These are phyloP conservation scores for Sebastes fasciatus DNA, from an alignment of 2,113 vertebrate genomes.

Conservation along the genomic window DNA sequence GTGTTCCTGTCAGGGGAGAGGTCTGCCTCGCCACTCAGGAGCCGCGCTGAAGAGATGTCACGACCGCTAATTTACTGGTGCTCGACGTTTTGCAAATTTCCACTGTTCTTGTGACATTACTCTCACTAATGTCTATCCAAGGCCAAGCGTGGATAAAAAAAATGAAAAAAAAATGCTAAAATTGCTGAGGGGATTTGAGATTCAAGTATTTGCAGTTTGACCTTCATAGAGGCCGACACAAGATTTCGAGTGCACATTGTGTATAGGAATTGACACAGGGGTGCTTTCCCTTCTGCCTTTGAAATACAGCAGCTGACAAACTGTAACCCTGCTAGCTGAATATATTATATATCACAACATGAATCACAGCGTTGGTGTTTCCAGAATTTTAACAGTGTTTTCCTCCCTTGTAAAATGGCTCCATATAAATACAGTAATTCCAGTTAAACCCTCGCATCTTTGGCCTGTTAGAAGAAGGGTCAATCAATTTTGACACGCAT, in stretches of 20 bases:
- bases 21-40: not conserved
- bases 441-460: conserved; percentile 37
- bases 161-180: not conserved
- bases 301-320: conserved; percentile 26
- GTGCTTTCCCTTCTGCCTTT: conserved; percentile 7
- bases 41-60: conserved; percentile 28
- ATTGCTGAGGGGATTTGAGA: conserved; percentile 15
- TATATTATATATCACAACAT: conserved; percentile 9
- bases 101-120: conserved; percentile 36
- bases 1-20: conserved; percentile 34
- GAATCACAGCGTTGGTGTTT: not conserved
- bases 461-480: conserved; percentile 30
- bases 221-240: conserved; percentile 51
- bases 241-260: conserved; percentile 25
- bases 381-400: conserved; percentile 1
- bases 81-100: conserved; percentile 27
- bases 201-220: conserved; percentile 48
- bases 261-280: conserved; percentile 25
- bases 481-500: conserved; percentile 49
- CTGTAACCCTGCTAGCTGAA: conserved; percentile 12
- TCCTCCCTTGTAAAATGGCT: not conserved
- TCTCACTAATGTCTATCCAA: conserved; percentile 33
- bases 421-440: conserved; percentile 10
- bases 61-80: conserved; percentile 34
- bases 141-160: conserved; percentile 5